A percentile compares a stretch with the other conserved stretches of the same genome.
phyloP scores from a whole-genome alignment of 2,113 vertebrate species.

The Otus sunia region DNA sequence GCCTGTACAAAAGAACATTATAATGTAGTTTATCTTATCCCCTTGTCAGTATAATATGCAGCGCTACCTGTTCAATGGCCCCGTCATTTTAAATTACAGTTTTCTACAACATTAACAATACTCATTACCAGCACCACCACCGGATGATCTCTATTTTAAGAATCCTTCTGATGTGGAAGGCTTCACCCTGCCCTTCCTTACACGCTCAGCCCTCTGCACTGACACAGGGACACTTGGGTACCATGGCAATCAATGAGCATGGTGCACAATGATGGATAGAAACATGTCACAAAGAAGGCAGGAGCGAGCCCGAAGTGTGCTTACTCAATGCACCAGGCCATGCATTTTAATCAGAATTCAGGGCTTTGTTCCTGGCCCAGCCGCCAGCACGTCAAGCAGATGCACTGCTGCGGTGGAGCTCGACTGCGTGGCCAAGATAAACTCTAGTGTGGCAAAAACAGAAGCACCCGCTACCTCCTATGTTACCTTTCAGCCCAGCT shows the following conservation, averaged over 20 bases:
- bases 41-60: constrained; percentile 1
- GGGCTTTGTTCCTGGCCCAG: constrained; percentile 41
- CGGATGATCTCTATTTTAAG: neutral
- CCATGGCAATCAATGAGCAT: neutral
- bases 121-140: constrained; percentile 11
- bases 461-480: neutral
- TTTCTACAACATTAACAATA: constrained; percentile 48
- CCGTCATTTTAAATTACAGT: constrained; percentile 35
- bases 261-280: neutral
- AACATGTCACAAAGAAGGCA: neutral
- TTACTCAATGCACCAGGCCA: neutral
- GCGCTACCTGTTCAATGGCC: constrained; percentile 40
- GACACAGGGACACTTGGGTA: neutral
- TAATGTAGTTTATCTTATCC: constrained; percentile 26
- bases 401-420: neutral
- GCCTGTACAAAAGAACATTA: constrained; percentile 11
- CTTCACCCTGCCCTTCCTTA: neutral
- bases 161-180: neutral
- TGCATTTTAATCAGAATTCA: constrained; percentile 37
- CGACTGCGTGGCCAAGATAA: neutral
- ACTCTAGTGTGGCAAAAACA: neutral
- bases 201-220: neutral
- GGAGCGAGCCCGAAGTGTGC: neutral
- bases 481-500: neutral
- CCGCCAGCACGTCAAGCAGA: neutral